phyloP scores from a whole-genome alignment of 2,888 invertebrate species.

The Gonocerus acuteangulatus region DNA sequence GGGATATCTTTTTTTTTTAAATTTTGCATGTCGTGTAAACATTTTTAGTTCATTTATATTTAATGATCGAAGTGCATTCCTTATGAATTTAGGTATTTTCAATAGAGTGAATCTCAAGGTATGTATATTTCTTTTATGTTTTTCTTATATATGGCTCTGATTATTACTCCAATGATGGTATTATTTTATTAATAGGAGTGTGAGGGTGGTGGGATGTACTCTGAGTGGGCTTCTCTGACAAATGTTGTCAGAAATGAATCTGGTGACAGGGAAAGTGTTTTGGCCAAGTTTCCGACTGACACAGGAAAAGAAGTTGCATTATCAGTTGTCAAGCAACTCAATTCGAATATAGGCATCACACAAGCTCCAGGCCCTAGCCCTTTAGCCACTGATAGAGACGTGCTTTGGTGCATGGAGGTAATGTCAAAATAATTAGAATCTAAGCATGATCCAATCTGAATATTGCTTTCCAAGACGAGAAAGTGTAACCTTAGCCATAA shows the following conservation, averaged over 20 bases:
- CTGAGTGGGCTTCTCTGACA: conserved; percentile 73
- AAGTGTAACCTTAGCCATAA: no score
- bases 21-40: no score
- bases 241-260: conserved; percentile 57
- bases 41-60: background rate
- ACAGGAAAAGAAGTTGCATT: conserved; percentile 75
- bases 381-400: conserved; percentile 68
- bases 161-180: conserved; percentile 4
- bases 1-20: no score
- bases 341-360: conserved; percentile 60
- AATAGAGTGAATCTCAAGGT: conserved; percentile 74
- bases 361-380: conserved; percentile 78
- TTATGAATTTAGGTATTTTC: conserved; percentile 76
- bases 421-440: no score
- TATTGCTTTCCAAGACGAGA: background rate
- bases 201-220: conserved; percentile 68
- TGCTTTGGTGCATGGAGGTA: conserved; percentile 66
- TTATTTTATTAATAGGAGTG: conserved; percentile 47
- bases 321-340: conserved; percentile 70
- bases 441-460: background rate
- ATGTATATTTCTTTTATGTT: conserved; percentile 31
- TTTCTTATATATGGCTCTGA: background rate
- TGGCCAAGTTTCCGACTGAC: conserved; percentile 63
- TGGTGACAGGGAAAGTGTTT: conserved; percentile 60
- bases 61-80: conserved; percentile 1